Percentiles rank a stretch among this genome's conserved stretches.
phyloP scores from a whole-genome alignment of 1,140 invertebrate species.

The Anadara kagoshimensis region DNA sequence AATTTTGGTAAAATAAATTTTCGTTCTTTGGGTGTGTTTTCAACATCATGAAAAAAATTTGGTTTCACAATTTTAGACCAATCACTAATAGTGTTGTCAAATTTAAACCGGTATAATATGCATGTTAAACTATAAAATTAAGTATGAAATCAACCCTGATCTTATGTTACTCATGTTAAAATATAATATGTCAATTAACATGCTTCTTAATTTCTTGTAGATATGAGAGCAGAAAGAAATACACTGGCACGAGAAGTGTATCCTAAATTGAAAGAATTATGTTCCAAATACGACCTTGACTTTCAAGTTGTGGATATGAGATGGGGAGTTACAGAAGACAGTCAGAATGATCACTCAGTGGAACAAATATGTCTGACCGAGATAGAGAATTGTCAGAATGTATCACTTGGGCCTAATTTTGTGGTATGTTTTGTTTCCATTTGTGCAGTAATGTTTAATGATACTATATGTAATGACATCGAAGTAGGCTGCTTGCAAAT shows the following conservation, averaged over 20 bases:
- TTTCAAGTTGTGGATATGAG: conserved; percentile 71
- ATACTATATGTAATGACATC: too few species aligned
- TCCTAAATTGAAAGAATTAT: conserved; percentile 58
- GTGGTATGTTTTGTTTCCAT: conserved; percentile 59
- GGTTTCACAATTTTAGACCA: too few species aligned
- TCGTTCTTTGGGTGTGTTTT: too few species aligned
- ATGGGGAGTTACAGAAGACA: conserved; percentile 67
- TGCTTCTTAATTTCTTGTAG: conserved; percentile 37
- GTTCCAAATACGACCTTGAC: conserved; percentile 54
- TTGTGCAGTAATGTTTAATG: conserved; percentile 5
- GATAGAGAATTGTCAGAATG: conserved; percentile 66
- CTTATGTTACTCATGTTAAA: too few species aligned
- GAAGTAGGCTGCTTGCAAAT: too few species aligned
- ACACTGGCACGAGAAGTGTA: conserved; percentile 53
- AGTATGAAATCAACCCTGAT: too few species aligned
- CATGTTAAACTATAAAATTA: too few species aligned
- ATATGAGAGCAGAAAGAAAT: conserved; percentile 64
- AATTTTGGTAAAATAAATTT: too few species aligned
- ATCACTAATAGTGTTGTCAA: too few species aligned
- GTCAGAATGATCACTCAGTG: conserved; percentile 61
- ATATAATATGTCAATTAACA: too few species aligned
- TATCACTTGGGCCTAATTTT: conserved; percentile 72
- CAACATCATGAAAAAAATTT: too few species aligned
- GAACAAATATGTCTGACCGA: conserved; percentile 65
- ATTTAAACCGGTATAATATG: too few species aligned